Evolutionary conservation across 2,888 invertebrate genomes (phyloP), one percentile per base, ranked within the genome.

Genomic region (Tethea ocularis): DNA sequence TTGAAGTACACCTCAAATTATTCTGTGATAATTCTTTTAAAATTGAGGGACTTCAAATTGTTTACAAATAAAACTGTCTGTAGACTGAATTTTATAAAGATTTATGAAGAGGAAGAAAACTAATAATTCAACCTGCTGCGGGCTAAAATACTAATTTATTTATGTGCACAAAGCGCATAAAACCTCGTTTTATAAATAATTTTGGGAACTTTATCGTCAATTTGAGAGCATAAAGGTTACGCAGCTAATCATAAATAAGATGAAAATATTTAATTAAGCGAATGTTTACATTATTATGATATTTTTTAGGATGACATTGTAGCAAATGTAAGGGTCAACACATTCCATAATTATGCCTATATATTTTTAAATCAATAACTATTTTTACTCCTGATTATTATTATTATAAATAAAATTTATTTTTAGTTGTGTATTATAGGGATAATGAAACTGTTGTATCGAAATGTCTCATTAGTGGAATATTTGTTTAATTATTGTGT

Each of bases 11-110:
- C 92, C 92, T 93, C 92, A 89, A 83, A 85, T 82, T 84, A 86
- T 91, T 91, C 92, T 93, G 92, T 93, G 92, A 93, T 93, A 93
- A 88, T 84, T 90, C 86, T 91, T 86, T 89, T 87, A 87, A 88
- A 87, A 78, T 84, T 90, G 92, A 85, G 92, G 92, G 77, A 73
- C 92, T 93, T 92, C 91, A 90, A 89, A 88, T 86, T 81, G 64
- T 73, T 77, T 79, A 73, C 69, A 77, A 78, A 69, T 54, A 67
- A 60, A 60, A 61, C 57, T 68, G 57, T 17, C 41, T 41, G n/a
- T 41, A n/a, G 41, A 52, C 17, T 57, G 58, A 57, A 60, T 60
- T 54, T 61, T 62, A 57, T 64, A 51, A 54, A 57, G 57, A 41
- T 15, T n/a, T 38, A 38, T 38, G 8, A 41, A n/a, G 41, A 6